These are phyloP conservation scores for Gulo gulo DNA, from an alignment of 2,113 vertebrate genomes.

Conservation along the genomic window DNA sequence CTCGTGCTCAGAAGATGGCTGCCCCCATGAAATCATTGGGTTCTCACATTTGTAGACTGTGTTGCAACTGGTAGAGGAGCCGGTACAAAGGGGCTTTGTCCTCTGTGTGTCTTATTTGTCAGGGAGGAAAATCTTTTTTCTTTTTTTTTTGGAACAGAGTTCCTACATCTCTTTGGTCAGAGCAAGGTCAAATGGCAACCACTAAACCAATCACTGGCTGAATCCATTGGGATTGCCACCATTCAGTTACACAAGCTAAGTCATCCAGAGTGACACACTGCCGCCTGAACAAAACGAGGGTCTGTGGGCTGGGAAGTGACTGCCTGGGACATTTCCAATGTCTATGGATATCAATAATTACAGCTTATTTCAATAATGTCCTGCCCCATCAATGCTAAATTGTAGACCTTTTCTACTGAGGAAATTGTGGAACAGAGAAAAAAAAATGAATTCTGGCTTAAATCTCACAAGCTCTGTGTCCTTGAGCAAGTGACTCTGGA, in stretches of 20 bases:
- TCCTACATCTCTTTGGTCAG: neutral
- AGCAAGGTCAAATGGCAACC: neutral
- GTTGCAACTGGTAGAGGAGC: neutral
- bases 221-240: neutral
- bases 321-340: neutral
- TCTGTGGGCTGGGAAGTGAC: neutral
- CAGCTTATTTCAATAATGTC: neutral
- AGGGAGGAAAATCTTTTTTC: neutral
- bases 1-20: neutral
- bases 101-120: neutral
- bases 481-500: neutral
- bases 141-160: neutral
- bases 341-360: neutral
- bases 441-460: neutral
- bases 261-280: neutral
- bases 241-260: neutral
- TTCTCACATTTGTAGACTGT: neutral
- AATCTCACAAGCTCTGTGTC: neutral
- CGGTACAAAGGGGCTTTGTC: neutral
- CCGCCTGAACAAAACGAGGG: neutral
- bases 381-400: neutral
- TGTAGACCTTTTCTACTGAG: neutral
- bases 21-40: neutral
- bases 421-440: neutral
- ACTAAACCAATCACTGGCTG: neutral